Conservation (phyloP, 2,113 vertebrate species). For the Urocolius indicus region DNA sequence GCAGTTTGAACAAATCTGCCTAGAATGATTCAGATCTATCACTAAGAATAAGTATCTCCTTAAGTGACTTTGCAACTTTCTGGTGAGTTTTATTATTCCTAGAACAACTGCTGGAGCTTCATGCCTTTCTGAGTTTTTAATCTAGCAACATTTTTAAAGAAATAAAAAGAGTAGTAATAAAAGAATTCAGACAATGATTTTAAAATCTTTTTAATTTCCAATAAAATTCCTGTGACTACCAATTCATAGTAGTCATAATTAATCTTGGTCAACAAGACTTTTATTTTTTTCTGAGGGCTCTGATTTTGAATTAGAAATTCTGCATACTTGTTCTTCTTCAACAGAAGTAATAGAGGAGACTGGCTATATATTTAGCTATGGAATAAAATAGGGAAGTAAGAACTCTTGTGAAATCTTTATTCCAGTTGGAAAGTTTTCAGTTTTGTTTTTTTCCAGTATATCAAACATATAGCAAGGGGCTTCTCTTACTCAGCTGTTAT, state of each 20-base stretch:
- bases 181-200: background rate
- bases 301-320: background rate
- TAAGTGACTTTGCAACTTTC: background rate
- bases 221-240: background rate
- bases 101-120: background rate
- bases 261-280: background rate
- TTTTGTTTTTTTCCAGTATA: background rate
- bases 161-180: background rate
- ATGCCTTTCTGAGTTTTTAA: background rate
- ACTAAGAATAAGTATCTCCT: background rate
- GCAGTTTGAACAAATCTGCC: slow-evolving; percentile 6
- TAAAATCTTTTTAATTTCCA: background rate
- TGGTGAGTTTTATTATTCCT: slow-evolving; percentile 2
- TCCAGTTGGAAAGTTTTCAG: background rate
- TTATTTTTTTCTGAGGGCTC: background rate
- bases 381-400: background rate
- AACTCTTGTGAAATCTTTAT: background rate
- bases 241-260: background rate
- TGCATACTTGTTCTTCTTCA: background rate
- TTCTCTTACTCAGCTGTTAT: background rate
- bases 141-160: background rate
- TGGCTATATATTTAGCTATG: background rate
- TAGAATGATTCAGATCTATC: slow-evolving; percentile 30
- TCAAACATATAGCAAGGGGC: background rate
- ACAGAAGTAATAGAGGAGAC: background rate